Base-by-base conservation (phyloP, 2,797 vertebrate species). In the Australoheros facetus region DNA sequence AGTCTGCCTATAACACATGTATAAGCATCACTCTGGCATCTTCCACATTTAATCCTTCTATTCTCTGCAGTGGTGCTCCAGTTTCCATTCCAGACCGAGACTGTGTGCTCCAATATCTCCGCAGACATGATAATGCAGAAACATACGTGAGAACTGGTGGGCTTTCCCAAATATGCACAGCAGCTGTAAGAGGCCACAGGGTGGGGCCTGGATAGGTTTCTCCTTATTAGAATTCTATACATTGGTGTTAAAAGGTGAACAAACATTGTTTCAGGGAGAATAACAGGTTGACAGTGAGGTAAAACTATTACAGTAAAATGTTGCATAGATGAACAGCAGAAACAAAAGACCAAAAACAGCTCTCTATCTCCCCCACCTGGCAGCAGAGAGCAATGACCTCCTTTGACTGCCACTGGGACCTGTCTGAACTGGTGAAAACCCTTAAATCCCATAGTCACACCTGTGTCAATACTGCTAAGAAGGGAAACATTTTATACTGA, bases 31-130 rank as follows among this genome's bases (percentile, higher is more conserved):
- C 81, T 81, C 59, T 80, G 79, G 78, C 78, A 84, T 28, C 11
- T 87, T 83, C 78, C 66, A 59, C 71, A 73, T 82, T 82, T 89
- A 92, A 93, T 91, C 87, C 87, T 71, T 83, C 80, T 85, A 81
- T 89, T 91, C 86, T 91, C 89, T 85, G 81, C 87, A 88, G 91
- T 86, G 83, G 51, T 88, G 89, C 88, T 90, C 89, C 79, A 91
- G 32, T 91, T 91, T 87, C 78, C 69, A 17, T 64, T 56, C 59
- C 79, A 81, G 82, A 64, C 79, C n/a, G 72, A 81, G 79, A 78
- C 45, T 73, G 75, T 82, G 84, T 71, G 72, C 79, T 81, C 66
- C 7, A 66, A 19, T 39, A 77, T 80, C 75, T 81, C 76, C 69
- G 59, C 75, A 77, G 77, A 86, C 75, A 59, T 19, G 64, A 83